These are phyloP conservation scores for Frankliniella intonsa DNA, from an alignment of 2,888 invertebrate genomes.

Conservation along the genomic window DNA sequence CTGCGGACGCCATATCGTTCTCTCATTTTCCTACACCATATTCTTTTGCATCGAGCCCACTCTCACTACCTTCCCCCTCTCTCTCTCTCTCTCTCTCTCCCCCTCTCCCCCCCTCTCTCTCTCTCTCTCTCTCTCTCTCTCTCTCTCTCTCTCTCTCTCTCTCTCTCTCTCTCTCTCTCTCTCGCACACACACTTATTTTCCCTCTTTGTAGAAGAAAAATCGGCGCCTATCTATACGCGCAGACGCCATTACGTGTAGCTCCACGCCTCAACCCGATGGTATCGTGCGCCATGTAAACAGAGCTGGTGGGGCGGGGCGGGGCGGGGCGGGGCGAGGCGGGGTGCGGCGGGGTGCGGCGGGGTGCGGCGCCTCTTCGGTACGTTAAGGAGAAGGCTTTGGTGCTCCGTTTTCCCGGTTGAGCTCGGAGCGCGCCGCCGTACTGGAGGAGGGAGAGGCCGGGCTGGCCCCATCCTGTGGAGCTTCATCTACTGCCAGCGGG, in stretches of 20 bases:
- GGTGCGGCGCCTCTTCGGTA: no score
- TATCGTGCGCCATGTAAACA: not conserved
- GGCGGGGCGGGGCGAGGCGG: no score
- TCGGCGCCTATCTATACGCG: slow-evolving; percentile 1
- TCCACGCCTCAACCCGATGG: not conserved
- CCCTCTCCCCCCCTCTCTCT: not conserved
- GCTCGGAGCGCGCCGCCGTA: no score
- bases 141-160: not conserved
- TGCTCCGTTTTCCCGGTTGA: no score
- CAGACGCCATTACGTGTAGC: not conserved
- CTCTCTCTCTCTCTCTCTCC: not conserved
- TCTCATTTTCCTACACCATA: no score
- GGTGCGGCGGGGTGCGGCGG: no score
- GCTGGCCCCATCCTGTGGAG: no score
- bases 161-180: not conserved
- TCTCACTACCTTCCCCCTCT: not conserved
- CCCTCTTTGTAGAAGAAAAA: not conserved
- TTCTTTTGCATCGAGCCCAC: not conserved
- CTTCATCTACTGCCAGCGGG: no score
- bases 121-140: not conserved
- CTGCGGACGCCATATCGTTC: no score
- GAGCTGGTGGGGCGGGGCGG: not conserved
- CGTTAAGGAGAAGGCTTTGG: no score
- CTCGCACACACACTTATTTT: not conserved
- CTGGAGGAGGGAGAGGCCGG: no score